Evolutionary conservation across 2,888 invertebrate genomes (phyloP).

Genomic region (Prostheceraeus crozeri): DNA sequence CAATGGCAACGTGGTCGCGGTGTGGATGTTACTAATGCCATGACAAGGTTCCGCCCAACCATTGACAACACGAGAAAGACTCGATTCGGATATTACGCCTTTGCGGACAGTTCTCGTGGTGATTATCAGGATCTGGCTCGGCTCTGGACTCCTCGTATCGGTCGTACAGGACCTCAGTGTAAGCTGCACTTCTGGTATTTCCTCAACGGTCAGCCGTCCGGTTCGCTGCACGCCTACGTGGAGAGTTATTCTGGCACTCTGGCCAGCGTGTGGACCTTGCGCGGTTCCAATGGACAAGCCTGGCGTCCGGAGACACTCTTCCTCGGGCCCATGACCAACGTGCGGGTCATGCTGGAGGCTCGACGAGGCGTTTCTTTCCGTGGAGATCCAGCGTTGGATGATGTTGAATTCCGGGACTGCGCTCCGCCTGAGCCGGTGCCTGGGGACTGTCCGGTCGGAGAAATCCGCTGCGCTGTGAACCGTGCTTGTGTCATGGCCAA

Average conservation of each 20-base stretch:
- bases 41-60: neutral
- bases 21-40: neutral
- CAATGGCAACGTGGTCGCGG: constrained; percentile 17
- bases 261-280: constrained; percentile 27
- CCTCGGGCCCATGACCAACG: constrained; percentile 43
- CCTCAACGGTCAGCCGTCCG: constrained; percentile 39
- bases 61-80: constrained; percentile 22
- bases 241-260: neutral
- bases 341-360: constrained; percentile 44
- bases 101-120: constrained; percentile 45
- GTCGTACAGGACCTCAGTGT: constrained; percentile 46
- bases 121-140: constrained; percentile 34
- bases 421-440: constrained; percentile 39
- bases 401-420: constrained; percentile 47
- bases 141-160: constrained; percentile 37
- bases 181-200: constrained; percentile 37
- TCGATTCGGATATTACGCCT: constrained; percentile 44
- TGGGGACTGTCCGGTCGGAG: constrained; percentile 40
- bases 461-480: constrained; percentile 44
- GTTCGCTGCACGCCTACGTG: constrained; percentile 38
- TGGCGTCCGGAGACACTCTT: constrained; percentile 44
- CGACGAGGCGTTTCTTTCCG: constrained; percentile 40
- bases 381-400: constrained; percentile 47
- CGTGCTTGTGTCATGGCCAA: constrained; percentile 44
- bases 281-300: constrained; percentile 42